These are phyloP conservation scores for Dysidea cf. avara DNA, from an alignment of 37 sponge, comb jelly and placozoan genomes.

Conservation along the genomic window DNA sequence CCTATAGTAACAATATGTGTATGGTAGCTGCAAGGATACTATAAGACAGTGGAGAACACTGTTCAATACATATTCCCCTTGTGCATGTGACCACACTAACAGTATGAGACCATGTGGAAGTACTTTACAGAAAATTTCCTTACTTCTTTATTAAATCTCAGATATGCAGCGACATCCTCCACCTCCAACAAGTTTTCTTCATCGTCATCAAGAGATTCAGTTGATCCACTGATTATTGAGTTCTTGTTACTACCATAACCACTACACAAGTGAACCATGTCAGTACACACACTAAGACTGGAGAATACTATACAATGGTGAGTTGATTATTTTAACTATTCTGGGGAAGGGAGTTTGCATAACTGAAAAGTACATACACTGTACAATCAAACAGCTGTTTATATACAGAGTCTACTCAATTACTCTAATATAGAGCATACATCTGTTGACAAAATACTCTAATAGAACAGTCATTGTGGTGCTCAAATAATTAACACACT, in stretches of 20 bases:
- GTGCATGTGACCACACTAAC: background rate
- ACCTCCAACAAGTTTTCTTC: conserved; percentile 49
- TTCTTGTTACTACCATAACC: too few species aligned
- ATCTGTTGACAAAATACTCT: too few species aligned
- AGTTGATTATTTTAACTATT: background rate
- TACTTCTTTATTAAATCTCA: conserved; percentile 63
- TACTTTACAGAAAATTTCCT: background rate
- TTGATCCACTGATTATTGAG: conserved; percentile 23
- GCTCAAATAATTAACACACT: too few species aligned
- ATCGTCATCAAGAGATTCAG: conserved; percentile 34
- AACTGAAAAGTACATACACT: too few species aligned
- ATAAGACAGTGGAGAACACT: too few species aligned
- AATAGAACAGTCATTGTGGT: too few species aligned
- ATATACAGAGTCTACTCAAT: too few species aligned
- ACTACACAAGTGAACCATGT: background rate
- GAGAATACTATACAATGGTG: background rate
- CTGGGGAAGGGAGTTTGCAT: background rate
- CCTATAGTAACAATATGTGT: conserved; percentile 16
- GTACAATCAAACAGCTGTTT: too few species aligned
- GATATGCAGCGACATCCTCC: conserved; percentile 58
- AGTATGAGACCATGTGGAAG: too few species aligned
- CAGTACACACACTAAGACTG: background rate
- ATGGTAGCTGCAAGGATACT: too few species aligned
- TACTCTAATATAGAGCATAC: too few species aligned
- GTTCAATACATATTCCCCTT: background rate